Percentiles rank a stretch among this genome's conserved stretches.
Conservation (phyloP, 1,140 invertebrate genomes). For the Cotesia typhae region DNA sequence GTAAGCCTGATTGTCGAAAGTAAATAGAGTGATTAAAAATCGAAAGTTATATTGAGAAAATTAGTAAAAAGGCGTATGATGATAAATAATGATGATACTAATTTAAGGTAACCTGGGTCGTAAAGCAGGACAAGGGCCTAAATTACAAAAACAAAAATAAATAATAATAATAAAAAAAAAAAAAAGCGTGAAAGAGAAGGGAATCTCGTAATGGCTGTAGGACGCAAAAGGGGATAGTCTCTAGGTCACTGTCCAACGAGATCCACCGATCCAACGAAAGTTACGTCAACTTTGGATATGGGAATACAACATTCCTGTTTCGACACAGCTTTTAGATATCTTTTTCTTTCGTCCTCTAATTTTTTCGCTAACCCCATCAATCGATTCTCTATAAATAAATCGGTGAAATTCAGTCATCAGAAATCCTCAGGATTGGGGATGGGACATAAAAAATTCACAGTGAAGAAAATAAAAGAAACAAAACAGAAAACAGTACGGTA, state of each 20-base stretch:
- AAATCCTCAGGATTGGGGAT: not conserved
- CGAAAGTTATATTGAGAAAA: too few relatives aligned
- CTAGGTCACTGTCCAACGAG: conserved; percentile 19
- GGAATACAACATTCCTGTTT: conserved; percentile 22
- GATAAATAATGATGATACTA: too few relatives aligned
- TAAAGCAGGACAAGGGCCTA: conserved; percentile 5
- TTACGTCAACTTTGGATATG: conserved; percentile 20
- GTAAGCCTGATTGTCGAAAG: too few relatives aligned
- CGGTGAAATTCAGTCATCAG: not conserved
- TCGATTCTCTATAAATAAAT: not conserved
- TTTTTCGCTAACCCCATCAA: not conserved
- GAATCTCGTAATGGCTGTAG: conserved; percentile 15
- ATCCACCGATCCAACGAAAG: not conserved
- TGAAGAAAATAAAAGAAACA: too few relatives aligned
- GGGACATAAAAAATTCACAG: too few relatives aligned
- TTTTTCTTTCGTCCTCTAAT: conserved; percentile 11
- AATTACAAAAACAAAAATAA: not conserved
- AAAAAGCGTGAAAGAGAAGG: conserved; percentile 11
- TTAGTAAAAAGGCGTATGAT: too few relatives aligned
- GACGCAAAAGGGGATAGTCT: conserved; percentile 22
- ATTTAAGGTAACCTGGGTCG: not conserved
- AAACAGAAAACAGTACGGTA: too few relatives aligned
- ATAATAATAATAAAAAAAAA: not conserved
- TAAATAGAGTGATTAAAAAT: too few relatives aligned
- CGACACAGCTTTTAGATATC: not conserved